Base-by-base conservation (phyloP, 1,140 invertebrate species). In the Neotoxoptera formosana region DNA sequence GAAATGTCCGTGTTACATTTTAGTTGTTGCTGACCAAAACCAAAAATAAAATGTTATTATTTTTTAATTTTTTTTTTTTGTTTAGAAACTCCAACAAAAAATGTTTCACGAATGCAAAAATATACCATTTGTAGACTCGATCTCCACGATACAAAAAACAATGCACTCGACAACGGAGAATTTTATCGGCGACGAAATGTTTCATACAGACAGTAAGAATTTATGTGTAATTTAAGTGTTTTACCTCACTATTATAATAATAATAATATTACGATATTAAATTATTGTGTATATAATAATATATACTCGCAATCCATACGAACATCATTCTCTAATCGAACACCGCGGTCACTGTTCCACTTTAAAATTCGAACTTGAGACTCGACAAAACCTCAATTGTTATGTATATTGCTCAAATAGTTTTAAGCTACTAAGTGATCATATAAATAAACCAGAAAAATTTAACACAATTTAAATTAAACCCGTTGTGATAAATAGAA, bases 11-110 rank as follows among this genome's bases (percentile, higher is more conserved):
- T n/a, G n/a, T n/a, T n/a, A 67, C 17, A n/a, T n/a, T n/a, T n/a
- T 67, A 17, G 14, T n/a, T 14, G 11, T 30, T 67, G 60, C 60
- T n/a, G 30, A 67, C 9, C 30, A 67, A 67, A 67, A n/a, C 30
- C 11, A 60, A 60, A 67, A 67, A 30, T 67, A 11, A 14, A n/a
- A 67, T 2, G 0, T 51, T 51, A 67, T 53, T 23, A n/a, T 88
- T 88, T 53, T 34, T 53, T 53, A 23, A 41, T 25, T 53, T 41
- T 89, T 53, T 48, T 48, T 88, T 14, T 41, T 60, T 11, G 25
- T 67, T 45, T 41, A 90, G 89, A 90, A 90, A 90, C 89, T 90
- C 20, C 53, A 25, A 30, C 53, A 90, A 45, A 90, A 90, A 25
- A 90, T 90, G 89, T 14, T 67, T 20, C 53, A 17, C 0, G 89